phyloP scores from a whole-genome alignment of 2,797 vertebrate genomes.

The Triplophysa yarkandensis region DNA sequence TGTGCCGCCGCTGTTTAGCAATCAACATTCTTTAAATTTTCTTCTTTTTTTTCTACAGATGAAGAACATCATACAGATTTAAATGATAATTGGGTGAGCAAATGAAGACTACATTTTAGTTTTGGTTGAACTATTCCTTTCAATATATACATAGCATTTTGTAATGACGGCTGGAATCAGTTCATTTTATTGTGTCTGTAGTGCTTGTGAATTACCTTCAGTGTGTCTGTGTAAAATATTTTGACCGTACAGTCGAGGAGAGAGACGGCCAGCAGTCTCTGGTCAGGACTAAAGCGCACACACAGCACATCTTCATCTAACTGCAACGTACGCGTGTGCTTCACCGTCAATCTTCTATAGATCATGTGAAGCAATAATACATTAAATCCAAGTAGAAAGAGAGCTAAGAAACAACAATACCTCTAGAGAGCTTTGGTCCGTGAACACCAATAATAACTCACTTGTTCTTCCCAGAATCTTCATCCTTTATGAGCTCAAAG shows the following conservation, averaged over 20 bases:
- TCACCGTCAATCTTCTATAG: slow-evolving; percentile 83
- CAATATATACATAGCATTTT: too few relatives aligned
- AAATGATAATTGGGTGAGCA: too few relatives aligned
- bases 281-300: slow-evolving; percentile 87
- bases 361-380: slow-evolving; percentile 26
- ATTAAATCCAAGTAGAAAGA: slow-evolving; percentile 8
- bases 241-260: slow-evolving; percentile 95
- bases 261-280: slow-evolving; percentile 88
- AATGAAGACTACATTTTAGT: too few relatives aligned
- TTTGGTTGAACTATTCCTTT: too few relatives aligned
- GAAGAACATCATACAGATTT: too few relatives aligned
- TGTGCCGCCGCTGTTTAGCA: too few relatives aligned
- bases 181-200: not conserved
- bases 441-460: slow-evolving; percentile 51
- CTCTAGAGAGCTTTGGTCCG: not conserved
- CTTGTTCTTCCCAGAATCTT: slow-evolving; percentile 81
- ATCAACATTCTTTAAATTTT: too few relatives aligned
- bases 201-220: slow-evolving; percentile 79
- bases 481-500: slow-evolving; percentile 91
- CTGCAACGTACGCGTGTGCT: slow-evolving; percentile 85
- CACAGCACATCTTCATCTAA: slow-evolving; percentile 93
- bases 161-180: too few relatives aligned
- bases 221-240: slow-evolving; percentile 90
- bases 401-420: not conserved
- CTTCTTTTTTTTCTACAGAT: too few relatives aligned